A percentile compares a stretch with the other conserved stretches of the same genome.
These are phyloP conservation scores for Athetis lepigone DNA, from an alignment of 2,888 invertebrate species.

Conservation along the genomic window DNA sequence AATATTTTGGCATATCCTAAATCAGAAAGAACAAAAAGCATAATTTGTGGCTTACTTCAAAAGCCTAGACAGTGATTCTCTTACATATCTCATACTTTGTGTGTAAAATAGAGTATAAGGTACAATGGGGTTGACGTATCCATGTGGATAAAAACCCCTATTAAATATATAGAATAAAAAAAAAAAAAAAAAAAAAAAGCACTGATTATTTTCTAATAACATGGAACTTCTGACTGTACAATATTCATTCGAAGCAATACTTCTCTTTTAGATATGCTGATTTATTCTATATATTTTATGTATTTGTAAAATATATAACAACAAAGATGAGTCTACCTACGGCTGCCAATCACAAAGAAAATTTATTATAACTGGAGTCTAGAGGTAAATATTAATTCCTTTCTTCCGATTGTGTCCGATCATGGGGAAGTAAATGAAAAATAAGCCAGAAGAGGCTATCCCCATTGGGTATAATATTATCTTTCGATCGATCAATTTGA, in stretches of 20 bases:
- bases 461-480: conserved; percentile 29
- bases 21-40: too few relatives aligned
- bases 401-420: conserved; percentile 29
- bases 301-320: conserved; percentile 12
- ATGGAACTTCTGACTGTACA: not conserved
- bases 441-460: conserved; percentile 24
- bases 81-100: too few relatives aligned
- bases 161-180: too few relatives aligned
- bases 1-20: too few relatives aligned
- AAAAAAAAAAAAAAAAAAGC: not conserved
- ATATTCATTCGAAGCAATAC: not conserved
- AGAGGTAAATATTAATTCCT: conserved; percentile 25
- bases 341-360: conserved; percentile 27
- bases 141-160: too few relatives aligned
- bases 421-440: conserved; percentile 26
- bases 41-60: too few relatives aligned
- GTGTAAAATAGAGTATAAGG: too few relatives aligned
- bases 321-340: conserved; percentile 23
- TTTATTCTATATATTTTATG: conserved; percentile 17
- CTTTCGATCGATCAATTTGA: conserved; percentile 43
- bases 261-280: not conserved
- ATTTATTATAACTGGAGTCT: conserved; percentile 10
- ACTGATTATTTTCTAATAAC: not conserved
- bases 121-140: too few relatives aligned
- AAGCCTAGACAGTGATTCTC: too few relatives aligned